Conservation (phyloP, 2,888 invertebrate genomes). For the Bhutanitis thaidina region DNA sequence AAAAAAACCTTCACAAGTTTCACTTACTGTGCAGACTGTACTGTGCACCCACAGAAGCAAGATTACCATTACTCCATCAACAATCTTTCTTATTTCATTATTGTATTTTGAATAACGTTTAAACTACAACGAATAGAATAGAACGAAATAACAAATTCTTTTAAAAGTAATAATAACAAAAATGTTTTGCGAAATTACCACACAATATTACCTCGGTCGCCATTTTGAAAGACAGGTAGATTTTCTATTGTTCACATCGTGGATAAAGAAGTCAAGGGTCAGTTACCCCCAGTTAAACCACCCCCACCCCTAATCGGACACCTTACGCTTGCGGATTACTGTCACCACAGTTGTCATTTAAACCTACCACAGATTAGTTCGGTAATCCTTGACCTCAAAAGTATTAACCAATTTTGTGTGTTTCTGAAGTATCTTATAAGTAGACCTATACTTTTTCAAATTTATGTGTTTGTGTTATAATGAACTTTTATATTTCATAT, state of each 20-base stretch:
- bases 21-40: too few species aligned
- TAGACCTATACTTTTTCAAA: not conserved
- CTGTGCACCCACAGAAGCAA: too few species aligned
- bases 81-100: too few species aligned
- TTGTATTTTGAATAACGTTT: too few species aligned
- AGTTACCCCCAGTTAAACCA: slow-evolving; percentile 8
- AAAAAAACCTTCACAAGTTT: too few species aligned
- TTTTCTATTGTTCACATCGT: slow-evolving; percentile 10
- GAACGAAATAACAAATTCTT: not conserved
- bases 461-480: not conserved
- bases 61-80: too few species aligned
- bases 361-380: slow-evolving; percentile 26
- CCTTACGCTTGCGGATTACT: not conserved
- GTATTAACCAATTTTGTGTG: not conserved
- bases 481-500: not conserved
- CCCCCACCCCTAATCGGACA: slow-evolving; percentile 19
- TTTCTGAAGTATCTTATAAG: not conserved
- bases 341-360: slow-evolving; percentile 28
- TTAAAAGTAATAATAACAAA: not conserved
- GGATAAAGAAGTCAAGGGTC: slow-evolving; percentile 28
- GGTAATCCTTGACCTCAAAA: not conserved
- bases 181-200: not conserved
- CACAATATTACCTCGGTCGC: not conserved
- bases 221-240: slow-evolving; percentile 15
- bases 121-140: too few species aligned